Conservation (phyloP, 1,140 invertebrate species). For the Drosophila subpulchrella region DNA sequence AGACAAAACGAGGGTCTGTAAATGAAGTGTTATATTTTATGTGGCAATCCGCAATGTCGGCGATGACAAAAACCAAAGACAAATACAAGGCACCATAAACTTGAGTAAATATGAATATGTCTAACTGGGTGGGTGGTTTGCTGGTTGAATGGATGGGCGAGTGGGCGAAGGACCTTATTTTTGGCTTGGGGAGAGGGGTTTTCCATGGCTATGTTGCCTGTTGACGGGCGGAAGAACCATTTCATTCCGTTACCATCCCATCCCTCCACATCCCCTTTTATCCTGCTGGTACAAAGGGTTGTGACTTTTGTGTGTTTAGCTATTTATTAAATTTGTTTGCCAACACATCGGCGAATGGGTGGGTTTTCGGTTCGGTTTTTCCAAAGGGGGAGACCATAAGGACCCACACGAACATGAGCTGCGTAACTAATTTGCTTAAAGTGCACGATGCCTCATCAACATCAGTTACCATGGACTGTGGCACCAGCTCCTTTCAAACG, state of each 20-base stretch:
- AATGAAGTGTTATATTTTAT: conserved; percentile 82
- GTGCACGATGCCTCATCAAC: conserved; percentile 76
- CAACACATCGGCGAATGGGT: conserved; percentile 18
- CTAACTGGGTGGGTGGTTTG: neutral
- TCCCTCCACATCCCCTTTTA: neutral
- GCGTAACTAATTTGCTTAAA: conserved; percentile 82
- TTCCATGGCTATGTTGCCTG: conserved; percentile 9
- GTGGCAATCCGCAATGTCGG: conserved; percentile 61
- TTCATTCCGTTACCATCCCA: neutral
- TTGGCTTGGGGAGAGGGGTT: conserved; percentile 9
- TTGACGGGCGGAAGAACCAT: conserved; percentile 36
- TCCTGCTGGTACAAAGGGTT: conserved; percentile 61
- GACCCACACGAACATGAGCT: conserved; percentile 71
- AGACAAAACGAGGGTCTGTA: conserved; percentile 39
- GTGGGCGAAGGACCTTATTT: conserved; percentile 5
- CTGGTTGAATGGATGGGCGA: neutral
- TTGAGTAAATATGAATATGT: conserved; percentile 80
- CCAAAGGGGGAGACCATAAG: conserved; percentile 19
- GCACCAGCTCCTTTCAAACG: neutral
- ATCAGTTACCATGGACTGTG: conserved; percentile 35
- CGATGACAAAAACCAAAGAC: conserved; percentile 55
- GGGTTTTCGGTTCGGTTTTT: neutral
- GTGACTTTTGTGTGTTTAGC: conserved; percentile 79
- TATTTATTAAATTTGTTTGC: conserved; percentile 83
- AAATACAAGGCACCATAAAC: conserved; percentile 71